Evolutionary conservation across 2,797 vertebrate genomes (phyloP).

Genomic region (Squalus acanthias): DNA sequence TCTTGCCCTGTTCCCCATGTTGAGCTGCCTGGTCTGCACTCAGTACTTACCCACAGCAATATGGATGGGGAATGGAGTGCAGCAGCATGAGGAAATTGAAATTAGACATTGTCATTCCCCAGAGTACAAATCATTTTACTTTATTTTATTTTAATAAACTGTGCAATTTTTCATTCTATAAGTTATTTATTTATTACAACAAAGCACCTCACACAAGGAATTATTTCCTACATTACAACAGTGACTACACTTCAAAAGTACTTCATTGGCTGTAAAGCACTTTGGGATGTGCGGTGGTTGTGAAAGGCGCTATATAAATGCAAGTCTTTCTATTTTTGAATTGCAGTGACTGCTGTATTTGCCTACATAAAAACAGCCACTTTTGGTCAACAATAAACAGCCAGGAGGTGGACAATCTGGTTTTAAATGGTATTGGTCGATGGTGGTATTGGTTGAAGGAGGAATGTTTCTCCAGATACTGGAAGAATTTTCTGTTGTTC

Average conservation of each 20-base stretch:
- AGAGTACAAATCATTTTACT: not conserved
- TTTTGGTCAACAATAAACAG: not conserved
- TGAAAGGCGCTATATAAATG: too few species aligned
- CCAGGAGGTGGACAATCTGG: not conserved
- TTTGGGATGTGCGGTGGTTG: too few species aligned
- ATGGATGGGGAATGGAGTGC: not conserved
- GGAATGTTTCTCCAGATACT: not conserved
- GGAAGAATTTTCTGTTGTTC: not conserved
- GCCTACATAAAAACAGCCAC: not conserved
- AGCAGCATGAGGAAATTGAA: not conserved
- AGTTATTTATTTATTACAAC: not conserved
- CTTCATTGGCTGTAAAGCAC: too few species aligned
- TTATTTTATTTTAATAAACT: not conserved
- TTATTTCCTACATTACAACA: too few species aligned
- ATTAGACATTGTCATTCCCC: not conserved
- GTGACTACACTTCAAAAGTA: too few species aligned
- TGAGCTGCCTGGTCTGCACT: not conserved
- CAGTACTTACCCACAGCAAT: not conserved
- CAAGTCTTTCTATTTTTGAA: not conserved
- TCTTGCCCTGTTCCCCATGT: not conserved
- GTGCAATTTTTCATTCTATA: not conserved
- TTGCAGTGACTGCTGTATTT: not conserved
- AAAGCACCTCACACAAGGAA: not conserved
- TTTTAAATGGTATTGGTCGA: not conserved
- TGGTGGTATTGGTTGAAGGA: not conserved